These are phyloP conservation scores for Prionace glauca DNA, from an alignment of 2,797 vertebrate species.

Conservation along the genomic window DNA sequence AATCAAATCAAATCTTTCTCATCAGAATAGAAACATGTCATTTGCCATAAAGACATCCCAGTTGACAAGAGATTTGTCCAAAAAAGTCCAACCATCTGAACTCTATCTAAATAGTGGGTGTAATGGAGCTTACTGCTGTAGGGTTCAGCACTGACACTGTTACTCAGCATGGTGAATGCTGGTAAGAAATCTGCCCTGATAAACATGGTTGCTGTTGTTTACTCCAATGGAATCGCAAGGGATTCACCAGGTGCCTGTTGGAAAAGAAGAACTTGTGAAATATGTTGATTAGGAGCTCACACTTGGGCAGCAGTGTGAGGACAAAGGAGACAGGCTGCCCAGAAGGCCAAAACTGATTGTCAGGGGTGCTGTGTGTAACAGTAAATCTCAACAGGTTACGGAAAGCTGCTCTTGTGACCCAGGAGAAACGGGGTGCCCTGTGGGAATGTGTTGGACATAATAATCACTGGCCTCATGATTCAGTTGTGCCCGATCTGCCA, in stretches of 20 bases:
- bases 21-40: neutral
- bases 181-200: neutral
- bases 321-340: too few relatives aligned
- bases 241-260: neutral
- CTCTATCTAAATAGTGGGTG: neutral
- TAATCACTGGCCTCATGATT: too few relatives aligned
- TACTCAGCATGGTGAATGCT: neutral
- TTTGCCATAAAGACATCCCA: neutral
- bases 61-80: neutral
- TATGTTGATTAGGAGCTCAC: neutral
- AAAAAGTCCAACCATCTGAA: neutral
- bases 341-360: too few relatives aligned
- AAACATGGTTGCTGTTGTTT: neutral
- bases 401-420: too few relatives aligned
- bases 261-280: neutral
- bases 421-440: too few relatives aligned
- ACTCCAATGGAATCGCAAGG: neutral
- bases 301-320: too few relatives aligned
- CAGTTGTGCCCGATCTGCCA: too few relatives aligned
- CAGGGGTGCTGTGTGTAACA: too few relatives aligned
- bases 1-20: neutral
- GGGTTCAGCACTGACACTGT: neutral
- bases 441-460: too few relatives aligned
- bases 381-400: too few relatives aligned
- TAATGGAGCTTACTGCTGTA: neutral